These are phyloP conservation scores for Proisotoma minuta DNA, from an alignment of 2,888 invertebrate genomes.

Conservation along the genomic window DNA sequence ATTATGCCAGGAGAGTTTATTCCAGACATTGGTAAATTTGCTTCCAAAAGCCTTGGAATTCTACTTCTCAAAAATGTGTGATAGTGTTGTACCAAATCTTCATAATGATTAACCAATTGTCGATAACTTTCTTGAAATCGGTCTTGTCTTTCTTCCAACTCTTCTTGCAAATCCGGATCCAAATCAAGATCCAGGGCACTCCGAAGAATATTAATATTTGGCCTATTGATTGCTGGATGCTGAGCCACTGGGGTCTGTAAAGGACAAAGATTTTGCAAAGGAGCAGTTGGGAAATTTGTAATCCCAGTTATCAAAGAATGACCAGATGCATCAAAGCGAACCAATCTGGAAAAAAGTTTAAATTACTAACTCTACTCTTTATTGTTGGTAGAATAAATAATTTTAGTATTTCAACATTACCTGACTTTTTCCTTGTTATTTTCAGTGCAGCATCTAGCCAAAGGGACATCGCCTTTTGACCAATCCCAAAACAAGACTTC, in stretches of 20 bases:
- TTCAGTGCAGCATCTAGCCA: constrained; percentile 68
- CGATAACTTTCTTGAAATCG: constrained; percentile 43
- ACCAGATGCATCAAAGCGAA: constrained; percentile 76
- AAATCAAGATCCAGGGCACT: background rate
- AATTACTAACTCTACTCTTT: background rate
- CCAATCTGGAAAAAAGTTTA: constrained; percentile 60
- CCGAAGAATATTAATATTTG: background rate
- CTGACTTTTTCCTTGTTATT: constrained; percentile 75
- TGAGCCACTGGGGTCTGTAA: background rate
- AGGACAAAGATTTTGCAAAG: background rate
- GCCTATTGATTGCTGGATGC: background rate
- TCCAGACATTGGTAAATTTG: too few species aligned
- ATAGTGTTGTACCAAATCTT: constrained; percentile 43
- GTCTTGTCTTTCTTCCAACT: constrained; percentile 40
- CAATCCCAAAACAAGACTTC: constrained; percentile 87
- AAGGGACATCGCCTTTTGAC: constrained; percentile 62
- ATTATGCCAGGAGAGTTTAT: too few species aligned
- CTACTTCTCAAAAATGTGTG: constrained; percentile 44
- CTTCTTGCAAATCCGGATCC: constrained; percentile 16
- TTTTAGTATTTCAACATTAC: constrained; percentile 52
- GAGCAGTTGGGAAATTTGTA: constrained; percentile 57
- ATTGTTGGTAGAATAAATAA: background rate
- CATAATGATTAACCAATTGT: constrained; percentile 45
- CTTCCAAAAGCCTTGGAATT: constrained; percentile 37
- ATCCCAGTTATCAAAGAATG: constrained; percentile 79